Evolutionary conservation across 2,113 vertebrate genomes (phyloP).

Genomic region (Echinops telfairi): DNA sequence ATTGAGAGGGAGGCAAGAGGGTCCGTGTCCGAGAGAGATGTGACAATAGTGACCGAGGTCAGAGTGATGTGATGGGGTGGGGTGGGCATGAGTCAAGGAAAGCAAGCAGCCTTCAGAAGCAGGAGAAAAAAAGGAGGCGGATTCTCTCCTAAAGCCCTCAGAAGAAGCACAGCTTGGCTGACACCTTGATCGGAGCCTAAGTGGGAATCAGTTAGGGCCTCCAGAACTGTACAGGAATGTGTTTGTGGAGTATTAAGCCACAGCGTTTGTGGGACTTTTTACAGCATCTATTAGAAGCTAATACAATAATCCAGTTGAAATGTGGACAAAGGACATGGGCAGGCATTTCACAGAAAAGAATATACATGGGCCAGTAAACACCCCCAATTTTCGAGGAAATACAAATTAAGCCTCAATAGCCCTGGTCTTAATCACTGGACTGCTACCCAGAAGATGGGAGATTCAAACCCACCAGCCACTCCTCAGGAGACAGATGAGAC

Average conservation of each 20-base stretch:
- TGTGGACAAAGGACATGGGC: not conserved
- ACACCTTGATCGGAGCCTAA: too few species aligned
- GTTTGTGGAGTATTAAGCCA: constrained; percentile 7
- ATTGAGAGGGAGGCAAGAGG: not conserved
- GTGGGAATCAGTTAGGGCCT: too few species aligned
- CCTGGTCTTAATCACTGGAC: too few species aligned
- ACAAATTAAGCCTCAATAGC: not conserved
- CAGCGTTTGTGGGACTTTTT: not conserved
- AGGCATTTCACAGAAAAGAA: not conserved
- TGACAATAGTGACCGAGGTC: not conserved
- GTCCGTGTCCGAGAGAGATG: not conserved
- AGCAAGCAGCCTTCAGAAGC: not conserved
- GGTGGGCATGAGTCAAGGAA: too few species aligned
- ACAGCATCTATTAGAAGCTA: not conserved
- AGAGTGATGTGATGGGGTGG: not conserved
- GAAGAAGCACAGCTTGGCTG: too few species aligned
- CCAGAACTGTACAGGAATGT: not conserved
- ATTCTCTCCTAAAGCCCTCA: too few species aligned
- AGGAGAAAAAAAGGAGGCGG: not conserved
- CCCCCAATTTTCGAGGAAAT: not conserved
- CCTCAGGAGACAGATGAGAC: too few species aligned
- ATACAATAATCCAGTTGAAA: not conserved
- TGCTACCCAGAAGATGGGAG: too few species aligned
- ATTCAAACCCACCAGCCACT: too few species aligned
- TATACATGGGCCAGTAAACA: not conserved